phyloP scores from a whole-genome alignment of 2,797 vertebrate genomes.

The Parotocinclus haroldoi region DNA sequence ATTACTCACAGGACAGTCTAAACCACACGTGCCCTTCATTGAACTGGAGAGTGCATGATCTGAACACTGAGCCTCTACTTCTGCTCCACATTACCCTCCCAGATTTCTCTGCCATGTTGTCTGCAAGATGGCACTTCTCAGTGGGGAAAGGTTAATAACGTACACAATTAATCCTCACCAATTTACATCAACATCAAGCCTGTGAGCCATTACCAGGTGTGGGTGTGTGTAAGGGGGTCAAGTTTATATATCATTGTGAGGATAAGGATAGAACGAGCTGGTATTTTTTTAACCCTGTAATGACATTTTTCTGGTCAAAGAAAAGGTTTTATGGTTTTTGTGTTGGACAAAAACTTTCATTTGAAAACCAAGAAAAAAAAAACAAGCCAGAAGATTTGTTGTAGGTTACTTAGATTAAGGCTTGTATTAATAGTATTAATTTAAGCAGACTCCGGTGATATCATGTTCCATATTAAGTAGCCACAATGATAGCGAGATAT shows the following conservation, averaged over 20 bases:
- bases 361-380: too few relatives aligned
- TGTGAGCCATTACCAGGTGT: slow-evolving; percentile 63
- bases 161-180: slow-evolving; percentile 66
- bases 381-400: too few relatives aligned
- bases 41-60: slow-evolving; percentile 55
- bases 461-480: too few relatives aligned
- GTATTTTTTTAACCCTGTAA: too few relatives aligned
- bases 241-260: background rate
- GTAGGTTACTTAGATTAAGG: too few relatives aligned
- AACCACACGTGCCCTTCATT: slow-evolving; percentile 66
- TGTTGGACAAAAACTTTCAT: too few relatives aligned
- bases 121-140: slow-evolving; percentile 55
- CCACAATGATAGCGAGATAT: too few relatives aligned
- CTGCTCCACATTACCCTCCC: slow-evolving; percentile 33
- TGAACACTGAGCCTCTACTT: slow-evolving; percentile 56
- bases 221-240: slow-evolving; percentile 24
- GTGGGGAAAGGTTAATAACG: slow-evolving; percentile 65
- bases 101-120: slow-evolving; percentile 40
- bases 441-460: too few relatives aligned
- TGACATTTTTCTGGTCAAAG: too few relatives aligned
- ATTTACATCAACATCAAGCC: slow-evolving; percentile 67
- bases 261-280: too few relatives aligned
- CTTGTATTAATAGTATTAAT: too few relatives aligned
- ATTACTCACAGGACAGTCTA: slow-evolving; percentile 72
- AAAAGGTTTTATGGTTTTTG: too few relatives aligned